Percentiles rank a stretch among this genome's conserved stretches.
Evolutionary conservation across 2,797 vertebrate genomes (phyloP).

Genomic region (Eulemur coronatus): DNA sequence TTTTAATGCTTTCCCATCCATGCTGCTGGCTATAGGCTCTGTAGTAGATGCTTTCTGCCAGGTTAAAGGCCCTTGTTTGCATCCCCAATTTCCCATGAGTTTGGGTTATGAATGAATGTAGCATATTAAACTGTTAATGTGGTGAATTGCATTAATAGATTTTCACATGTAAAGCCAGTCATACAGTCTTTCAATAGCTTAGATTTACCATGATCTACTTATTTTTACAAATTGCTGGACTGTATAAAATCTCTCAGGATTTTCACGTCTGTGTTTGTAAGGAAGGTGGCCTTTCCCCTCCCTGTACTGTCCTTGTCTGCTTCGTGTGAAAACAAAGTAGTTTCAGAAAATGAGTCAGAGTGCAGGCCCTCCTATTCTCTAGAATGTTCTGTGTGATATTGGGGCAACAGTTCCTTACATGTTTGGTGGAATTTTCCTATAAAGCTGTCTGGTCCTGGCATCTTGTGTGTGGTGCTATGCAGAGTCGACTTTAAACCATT

Average conservation of each 20-base stretch:
- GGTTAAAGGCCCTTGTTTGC: background rate
- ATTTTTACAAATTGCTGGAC: background rate
- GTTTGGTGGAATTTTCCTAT: background rate
- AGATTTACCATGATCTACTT: background rate
- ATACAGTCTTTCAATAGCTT: background rate
- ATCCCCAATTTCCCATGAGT: background rate
- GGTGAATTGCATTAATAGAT: background rate
- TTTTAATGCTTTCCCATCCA: background rate
- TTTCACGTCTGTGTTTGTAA: background rate
- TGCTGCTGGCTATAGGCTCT: background rate
- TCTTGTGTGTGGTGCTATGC: background rate
- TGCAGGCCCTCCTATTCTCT: background rate
- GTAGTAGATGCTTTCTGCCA: background rate
- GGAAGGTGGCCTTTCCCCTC: background rate
- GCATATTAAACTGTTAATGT: background rate
- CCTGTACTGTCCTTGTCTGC: background rate
- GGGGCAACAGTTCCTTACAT: background rate
- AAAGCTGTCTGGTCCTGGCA: background rate
- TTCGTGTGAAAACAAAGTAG: background rate
- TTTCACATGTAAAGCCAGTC: background rate
- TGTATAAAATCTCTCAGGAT: background rate
- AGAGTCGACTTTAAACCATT: background rate
- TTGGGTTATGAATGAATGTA: background rate
- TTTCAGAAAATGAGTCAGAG: background rate
- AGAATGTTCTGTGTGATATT: background rate